Percentiles rank a stretch among this genome's conserved stretches.
Evolutionary conservation across 2,888 invertebrate genomes (phyloP).

Genomic region (Chydorus sphaericus): DNA sequence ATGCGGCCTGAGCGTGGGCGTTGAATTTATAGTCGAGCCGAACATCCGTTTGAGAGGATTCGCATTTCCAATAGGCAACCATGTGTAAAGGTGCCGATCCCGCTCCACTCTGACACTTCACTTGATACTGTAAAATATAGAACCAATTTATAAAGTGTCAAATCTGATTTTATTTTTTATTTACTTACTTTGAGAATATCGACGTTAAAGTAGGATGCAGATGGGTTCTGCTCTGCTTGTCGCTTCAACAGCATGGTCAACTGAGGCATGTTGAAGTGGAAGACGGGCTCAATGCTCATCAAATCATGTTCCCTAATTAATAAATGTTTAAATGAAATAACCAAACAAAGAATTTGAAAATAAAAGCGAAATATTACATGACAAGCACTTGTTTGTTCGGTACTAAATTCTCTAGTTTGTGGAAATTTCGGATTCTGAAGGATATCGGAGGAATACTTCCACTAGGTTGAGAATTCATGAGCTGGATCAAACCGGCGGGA

Average conservation of each 20-base stretch:
- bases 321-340: no score
- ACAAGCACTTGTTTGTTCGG: slow-evolving; percentile 32
- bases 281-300: slow-evolving; percentile 37
- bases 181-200: slow-evolving; percentile 61
- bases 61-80: slow-evolving; percentile 95
- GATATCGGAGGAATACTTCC: slow-evolving; percentile 39
- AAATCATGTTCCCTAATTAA: slow-evolving; percentile 19
- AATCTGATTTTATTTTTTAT: no score
- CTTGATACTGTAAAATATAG: slow-evolving; percentile 18
- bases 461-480: slow-evolving; percentile 38
- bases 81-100: slow-evolving; percentile 86
- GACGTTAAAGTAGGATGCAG: slow-evolving; percentile 90
- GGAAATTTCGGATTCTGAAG: slow-evolving; percentile 77
- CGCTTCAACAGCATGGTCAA: slow-evolving; percentile 70
- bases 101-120: slow-evolving; percentile 42
- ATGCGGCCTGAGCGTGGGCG: slow-evolving; percentile 71
- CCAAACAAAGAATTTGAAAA: no score
- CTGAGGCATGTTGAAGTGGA: slow-evolving; percentile 65
- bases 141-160: slow-evolving; percentile 9
- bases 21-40: slow-evolving; percentile 95
- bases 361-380: slow-evolving; percentile 28
- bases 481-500: slow-evolving; percentile 91
- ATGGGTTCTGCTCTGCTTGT: slow-evolving; percentile 85
- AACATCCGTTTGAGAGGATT: slow-evolving; percentile 72
- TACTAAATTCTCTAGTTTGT: slow-evolving; percentile 65